These are phyloP conservation scores for Onychomys torridus DNA, from an alignment of 2,797 vertebrate genomes.

Conservation along the genomic window DNA sequence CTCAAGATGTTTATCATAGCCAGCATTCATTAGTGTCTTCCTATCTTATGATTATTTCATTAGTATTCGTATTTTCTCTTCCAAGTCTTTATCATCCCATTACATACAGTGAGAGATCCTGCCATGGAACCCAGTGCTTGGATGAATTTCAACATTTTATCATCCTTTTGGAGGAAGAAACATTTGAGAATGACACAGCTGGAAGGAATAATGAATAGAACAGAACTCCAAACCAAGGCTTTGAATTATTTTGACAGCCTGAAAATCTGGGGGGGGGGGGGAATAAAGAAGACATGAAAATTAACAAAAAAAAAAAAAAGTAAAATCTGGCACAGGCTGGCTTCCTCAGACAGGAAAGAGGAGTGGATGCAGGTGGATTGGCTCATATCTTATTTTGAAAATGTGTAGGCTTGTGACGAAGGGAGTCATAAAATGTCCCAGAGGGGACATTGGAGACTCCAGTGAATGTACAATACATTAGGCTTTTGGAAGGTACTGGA, in stretches of 20 bases:
- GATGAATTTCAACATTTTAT: neutral
- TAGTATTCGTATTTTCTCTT: neutral
- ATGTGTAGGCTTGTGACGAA: neutral
- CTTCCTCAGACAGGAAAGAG: neutral
- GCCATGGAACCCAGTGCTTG: neutral
- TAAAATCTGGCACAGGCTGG: neutral
- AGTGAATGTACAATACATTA: neutral
- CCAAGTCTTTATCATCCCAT: neutral
- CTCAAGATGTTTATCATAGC: neutral
- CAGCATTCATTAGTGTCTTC: neutral
- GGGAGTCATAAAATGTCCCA: neutral
- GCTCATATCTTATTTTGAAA: neutral
- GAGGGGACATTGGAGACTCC: neutral
- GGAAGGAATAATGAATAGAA: neutral
- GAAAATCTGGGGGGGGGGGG: neutral
- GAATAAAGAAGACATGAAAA: neutral
- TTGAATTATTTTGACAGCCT: slow-evolving; percentile 23
- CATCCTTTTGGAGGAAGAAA: neutral
- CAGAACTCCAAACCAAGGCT: neutral
- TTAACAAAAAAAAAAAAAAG: slow-evolving; percentile 13
- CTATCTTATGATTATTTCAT: neutral
- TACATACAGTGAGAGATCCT: neutral
- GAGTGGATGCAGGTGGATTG: neutral
- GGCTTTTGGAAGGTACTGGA: neutral
- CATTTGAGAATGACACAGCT: neutral